Evolutionary conservation across 2,113 vertebrate species (phyloP).

Genomic region (Nyctibius bracteatus): DNA sequence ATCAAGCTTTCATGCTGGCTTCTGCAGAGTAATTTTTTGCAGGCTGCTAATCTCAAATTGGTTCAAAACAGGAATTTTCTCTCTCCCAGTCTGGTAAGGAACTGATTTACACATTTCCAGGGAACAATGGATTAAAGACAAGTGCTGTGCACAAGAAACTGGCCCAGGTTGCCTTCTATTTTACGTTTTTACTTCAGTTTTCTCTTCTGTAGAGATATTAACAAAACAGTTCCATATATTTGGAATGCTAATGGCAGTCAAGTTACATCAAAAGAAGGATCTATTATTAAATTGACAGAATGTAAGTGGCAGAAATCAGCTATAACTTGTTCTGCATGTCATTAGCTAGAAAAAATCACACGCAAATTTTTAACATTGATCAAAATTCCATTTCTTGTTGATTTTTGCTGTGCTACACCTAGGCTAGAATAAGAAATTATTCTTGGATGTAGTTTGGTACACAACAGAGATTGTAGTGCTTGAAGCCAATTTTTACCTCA

Average conservation of each 20-base stretch:
- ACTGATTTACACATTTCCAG: neutral
- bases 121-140: neutral
- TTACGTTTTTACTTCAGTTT: neutral
- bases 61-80: neutral
- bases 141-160: neutral
- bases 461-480: neutral
- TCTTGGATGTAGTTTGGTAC: neutral
- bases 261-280: constrained; percentile 44
- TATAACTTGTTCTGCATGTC: constrained; percentile 15
- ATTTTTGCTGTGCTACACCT: constrained; percentile 41
- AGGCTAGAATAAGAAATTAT: constrained; percentile 11
- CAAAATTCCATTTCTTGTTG: constrained; percentile 26
- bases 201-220: neutral
- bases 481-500: neutral
- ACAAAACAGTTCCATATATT: constrained; percentile 36
- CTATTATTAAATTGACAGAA: constrained; percentile 48
- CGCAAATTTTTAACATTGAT: constrained; percentile 52
- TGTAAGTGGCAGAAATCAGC: neutral
- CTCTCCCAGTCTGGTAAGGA: neutral
- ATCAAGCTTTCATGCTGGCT: neutral
- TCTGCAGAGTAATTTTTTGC: neutral
- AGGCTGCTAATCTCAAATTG: neutral
- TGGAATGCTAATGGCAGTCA: constrained; percentile 58
- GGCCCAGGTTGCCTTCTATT: neutral
- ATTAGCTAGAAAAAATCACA: constrained; percentile 49